These are phyloP conservation scores for Phasia obesa DNA, from an alignment of 2,888 invertebrate genomes.

Conservation along the genomic window DNA sequence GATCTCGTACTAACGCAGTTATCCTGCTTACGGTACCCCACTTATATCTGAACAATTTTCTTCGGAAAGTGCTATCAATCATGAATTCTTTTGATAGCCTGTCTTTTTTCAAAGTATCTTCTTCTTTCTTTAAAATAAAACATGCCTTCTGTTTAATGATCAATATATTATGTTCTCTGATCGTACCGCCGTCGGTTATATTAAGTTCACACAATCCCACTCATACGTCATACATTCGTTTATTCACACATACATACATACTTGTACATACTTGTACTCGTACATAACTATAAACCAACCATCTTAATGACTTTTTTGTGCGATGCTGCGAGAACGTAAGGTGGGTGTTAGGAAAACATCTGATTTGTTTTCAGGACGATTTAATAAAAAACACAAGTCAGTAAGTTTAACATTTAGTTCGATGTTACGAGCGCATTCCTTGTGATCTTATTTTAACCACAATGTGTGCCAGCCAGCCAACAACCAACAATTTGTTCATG, in stretches of 20 bases:
- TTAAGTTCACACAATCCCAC: constrained; percentile 64
- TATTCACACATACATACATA: constrained; percentile 16
- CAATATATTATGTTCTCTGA: constrained; percentile 74
- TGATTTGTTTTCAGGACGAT: constrained; percentile 63
- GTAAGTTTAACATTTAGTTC: constrained; percentile 35
- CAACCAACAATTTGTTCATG: constrained; percentile 15
- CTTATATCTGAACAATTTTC: no score
- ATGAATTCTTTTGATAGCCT: constrained; percentile 9
- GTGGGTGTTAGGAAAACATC: constrained; percentile 63
- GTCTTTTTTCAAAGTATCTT: constrained; percentile 27
- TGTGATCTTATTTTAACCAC: constrained; percentile 11
- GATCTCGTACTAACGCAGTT: no score
- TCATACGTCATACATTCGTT: constrained; percentile 56
- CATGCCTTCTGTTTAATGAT: constrained; percentile 74
- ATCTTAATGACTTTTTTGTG: constrained; percentile 56
- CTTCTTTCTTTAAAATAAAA: constrained; percentile 60
- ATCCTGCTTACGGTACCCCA: no score
- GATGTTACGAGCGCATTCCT: constrained; percentile 7
- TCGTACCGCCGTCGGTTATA: constrained; percentile 72
- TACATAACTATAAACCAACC: not conserved
- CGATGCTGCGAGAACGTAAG: constrained; percentile 28
- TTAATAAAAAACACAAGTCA: constrained; percentile 21
- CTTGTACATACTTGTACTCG: no score
- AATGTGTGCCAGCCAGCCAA: constrained; percentile 54
- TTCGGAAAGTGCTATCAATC: no score